These are phyloP conservation scores for Phacellophora camtschatica DNA, from an alignment of 30 jellyfish, hydroid and myxozoan species.

Conservation along the genomic window DNA sequence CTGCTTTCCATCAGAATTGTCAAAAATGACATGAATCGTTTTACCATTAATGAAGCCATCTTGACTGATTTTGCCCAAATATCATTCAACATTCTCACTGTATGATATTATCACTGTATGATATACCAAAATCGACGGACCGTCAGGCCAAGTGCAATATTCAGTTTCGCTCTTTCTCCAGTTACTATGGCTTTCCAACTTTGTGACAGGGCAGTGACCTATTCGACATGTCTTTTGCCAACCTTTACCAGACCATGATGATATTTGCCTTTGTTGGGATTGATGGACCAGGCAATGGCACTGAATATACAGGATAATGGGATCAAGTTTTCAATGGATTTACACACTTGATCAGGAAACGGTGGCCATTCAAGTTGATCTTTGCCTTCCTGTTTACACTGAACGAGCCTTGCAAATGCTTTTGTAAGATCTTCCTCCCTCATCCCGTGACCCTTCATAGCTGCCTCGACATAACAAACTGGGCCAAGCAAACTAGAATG, in stretches of 20 bases:
- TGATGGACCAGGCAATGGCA: slow-evolving; percentile 9
- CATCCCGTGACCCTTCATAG: too few relatives aligned
- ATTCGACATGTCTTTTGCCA: neutral
- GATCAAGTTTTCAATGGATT: neutral
- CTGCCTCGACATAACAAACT: neutral
- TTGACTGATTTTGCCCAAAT: slow-evolving; percentile 14
- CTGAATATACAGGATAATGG: slow-evolving; percentile 5
- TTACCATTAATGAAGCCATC: neutral
- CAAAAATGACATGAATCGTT: slow-evolving; percentile 1
- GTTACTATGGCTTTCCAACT: neutral
- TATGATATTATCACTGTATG: slow-evolving; percentile 25
- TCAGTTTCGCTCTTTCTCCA: neutral
- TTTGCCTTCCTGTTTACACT: slow-evolving; percentile 6
- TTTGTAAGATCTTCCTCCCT: neutral
- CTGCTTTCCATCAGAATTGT: slow-evolving; percentile 15
- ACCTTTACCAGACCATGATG: slow-evolving; percentile 1
- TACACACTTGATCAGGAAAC: neutral
- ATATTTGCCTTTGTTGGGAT: neutral
- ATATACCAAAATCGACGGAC: slow-evolving; percentile 1
- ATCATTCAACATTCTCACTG: neutral
- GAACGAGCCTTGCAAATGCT: slow-evolving; percentile 14
- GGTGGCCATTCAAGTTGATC: slow-evolving; percentile 2
- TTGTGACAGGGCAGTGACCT: slow-evolving; percentile 9
- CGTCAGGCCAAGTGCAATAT: neutral
- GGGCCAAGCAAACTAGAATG: neutral